Evolutionary conservation across 2,888 invertebrate genomes (phyloP), one percentile per base, ranked within the genome.

Genomic region (Coremacera marginata): DNA sequence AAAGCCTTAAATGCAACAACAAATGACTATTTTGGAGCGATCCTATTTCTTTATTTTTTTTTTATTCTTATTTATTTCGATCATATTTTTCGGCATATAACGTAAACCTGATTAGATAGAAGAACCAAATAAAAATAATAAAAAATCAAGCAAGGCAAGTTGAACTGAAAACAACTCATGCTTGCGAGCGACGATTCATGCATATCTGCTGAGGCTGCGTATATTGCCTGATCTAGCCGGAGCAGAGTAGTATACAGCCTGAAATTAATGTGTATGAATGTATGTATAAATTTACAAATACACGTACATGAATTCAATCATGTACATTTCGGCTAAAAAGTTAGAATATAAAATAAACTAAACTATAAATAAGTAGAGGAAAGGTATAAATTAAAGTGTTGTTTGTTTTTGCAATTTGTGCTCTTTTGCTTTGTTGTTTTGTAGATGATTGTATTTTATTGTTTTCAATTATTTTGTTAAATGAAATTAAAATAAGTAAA

Each of bases 301-400:
- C 37, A 51, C n/a, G n/a, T 25, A 51, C 1, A 37, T 37, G 44
- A 11, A 11, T 14, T 44, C 44, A 44, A 44, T 11, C 14, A 44
- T 44, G 44, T 44, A 44, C 14, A 44, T 44, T 52, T 14, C 7
- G 27, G 70, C 22, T 25, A 52, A 70, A 25, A 52, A 70, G 31
- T n/a, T 25, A 37, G 22, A 70, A 70, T 34, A 27, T n/a, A 65
- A 34, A 65, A 31, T n/a, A 52, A 55, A 55, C 70, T n/a, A 31
- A 70, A 55, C 70, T 70, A 70, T 70, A 52, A 70, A 70, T 52
- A 70, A 70, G 31, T 70, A 34, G 31, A 70, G 52, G 49, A 70
- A 25, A 55, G 70, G 52, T 52, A 52, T 52, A 52, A 70, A 52
- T 65, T 65, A 65, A 65, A 65, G n/a, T 34, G 63, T 65, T 65